Evolutionary conservation across 2,888 invertebrate genomes (phyloP), one percentile per base, ranked within the genome.

Genomic region (Portevinia maculata): DNA sequence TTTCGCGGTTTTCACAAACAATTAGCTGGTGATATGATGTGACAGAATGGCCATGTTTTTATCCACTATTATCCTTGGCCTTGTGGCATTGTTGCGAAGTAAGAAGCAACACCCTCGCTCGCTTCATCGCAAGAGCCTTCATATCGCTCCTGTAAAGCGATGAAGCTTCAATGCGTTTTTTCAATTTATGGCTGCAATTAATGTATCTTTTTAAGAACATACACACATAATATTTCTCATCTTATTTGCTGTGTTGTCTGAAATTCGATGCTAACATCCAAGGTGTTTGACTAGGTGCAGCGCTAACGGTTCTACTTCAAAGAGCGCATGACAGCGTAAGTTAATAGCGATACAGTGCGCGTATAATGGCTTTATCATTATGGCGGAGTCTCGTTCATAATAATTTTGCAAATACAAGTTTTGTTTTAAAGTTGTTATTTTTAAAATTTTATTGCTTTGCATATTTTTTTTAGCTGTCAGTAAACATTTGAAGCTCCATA

Each of bases 11-110:
- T 59, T 52, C 17, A 46, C 37, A 46, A 64, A 81, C 69, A 65
- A 81, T 70, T 81, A 81, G 70, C 21, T 75, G 37, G 50, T 70
- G 75, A 75, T 62, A 79, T 69, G 79, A 50, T 70, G 75, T 70
- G 71, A 71, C 71, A 78, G 65, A 53, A 53, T 46, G 32, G 41
- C 39, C 50, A 59, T 46, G 52, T 39, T 34, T 50, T 8, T 1
- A 24, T 32, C 9, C 28, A 24, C 9, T 8, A 57, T 13, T 44
- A 28, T 71, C 78, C 34, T 52, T 75, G 34, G 30, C 9, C 52
- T 52, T 24, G 59, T 24, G 8, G 39, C 9, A 24, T 17, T 17
- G 13, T 24, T 28, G 21, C 17, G n/a, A 44, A 50, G 41, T 46
- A 60, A 69, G n/a, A 44, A 50, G 41, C 52, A 60, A 69, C 74